phyloP scores from a whole-genome alignment of 2,797 vertebrate genomes.

The Dipus sagitta region DNA sequence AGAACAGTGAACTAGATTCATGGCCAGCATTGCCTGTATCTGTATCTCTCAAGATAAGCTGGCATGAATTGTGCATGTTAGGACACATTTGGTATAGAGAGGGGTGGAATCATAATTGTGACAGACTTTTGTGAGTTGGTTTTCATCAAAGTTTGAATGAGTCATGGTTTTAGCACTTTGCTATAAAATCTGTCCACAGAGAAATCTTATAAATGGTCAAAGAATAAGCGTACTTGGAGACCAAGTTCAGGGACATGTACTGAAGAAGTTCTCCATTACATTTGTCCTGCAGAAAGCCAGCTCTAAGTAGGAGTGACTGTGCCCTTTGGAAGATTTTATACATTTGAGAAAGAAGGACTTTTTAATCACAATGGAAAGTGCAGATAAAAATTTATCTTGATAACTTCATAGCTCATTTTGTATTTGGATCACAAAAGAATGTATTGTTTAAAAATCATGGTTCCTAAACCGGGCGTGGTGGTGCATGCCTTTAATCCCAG shows the following conservation, averaged over 20 bases:
- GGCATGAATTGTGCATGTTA: not conserved
- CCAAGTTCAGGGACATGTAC: too few relatives aligned
- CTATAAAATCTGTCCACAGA: not conserved
- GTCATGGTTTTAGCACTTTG: too few relatives aligned
- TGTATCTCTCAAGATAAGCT: accelerated
- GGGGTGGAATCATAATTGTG: not conserved
- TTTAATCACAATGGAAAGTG: not conserved
- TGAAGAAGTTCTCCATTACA: not conserved
- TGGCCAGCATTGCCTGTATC: not conserved
- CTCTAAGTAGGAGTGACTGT: not conserved
- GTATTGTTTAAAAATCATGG: not conserved
- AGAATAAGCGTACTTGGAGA: too few relatives aligned
- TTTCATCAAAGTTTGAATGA: not conserved
- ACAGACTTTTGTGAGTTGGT: not conserved
- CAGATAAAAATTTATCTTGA: not conserved
- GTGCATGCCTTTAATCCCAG: too few relatives aligned
- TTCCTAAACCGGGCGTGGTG: too few relatives aligned
- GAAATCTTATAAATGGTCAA: too few relatives aligned
- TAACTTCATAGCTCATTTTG: not conserved
- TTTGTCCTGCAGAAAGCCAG: not conserved
- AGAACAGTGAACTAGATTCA: not conserved
- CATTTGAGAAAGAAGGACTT: not conserved
- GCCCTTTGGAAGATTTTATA: not conserved
- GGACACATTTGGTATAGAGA: accelerated
- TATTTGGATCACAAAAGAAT: not conserved